Percentiles rank a stretch among this genome's conserved stretches.
phyloP scores from a whole-genome alignment of 2,113 vertebrate species.

The Nycticryphes semicollaris region DNA sequence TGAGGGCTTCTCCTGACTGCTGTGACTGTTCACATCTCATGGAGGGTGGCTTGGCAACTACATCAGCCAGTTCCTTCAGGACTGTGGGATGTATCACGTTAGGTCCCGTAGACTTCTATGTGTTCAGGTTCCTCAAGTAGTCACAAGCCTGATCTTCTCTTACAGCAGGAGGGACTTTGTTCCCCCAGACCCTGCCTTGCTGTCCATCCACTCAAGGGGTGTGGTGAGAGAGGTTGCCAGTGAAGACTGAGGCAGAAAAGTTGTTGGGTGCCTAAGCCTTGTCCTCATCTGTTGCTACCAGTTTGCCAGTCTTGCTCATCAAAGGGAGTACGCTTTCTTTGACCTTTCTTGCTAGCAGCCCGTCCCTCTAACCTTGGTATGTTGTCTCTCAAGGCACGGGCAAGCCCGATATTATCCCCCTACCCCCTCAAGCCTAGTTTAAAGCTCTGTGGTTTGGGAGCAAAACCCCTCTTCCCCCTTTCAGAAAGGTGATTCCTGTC shows the following conservation, averaged over 20 bases:
- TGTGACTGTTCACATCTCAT: neutral
- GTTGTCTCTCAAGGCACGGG: neutral
- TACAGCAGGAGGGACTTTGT: neutral
- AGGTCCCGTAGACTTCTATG: neutral
- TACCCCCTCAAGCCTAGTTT: neutral
- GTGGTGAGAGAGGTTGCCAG: neutral
- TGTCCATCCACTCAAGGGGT: neutral
- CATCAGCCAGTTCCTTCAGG: neutral
- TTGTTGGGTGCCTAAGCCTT: neutral
- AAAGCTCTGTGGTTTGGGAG: neutral
- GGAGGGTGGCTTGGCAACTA: neutral
- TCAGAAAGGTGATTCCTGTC: neutral
- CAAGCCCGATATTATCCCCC: neutral
- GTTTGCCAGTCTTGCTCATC: neutral
- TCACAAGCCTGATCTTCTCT: neutral
- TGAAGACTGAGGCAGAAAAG: neutral
- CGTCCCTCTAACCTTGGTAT: neutral
- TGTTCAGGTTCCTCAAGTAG: neutral
- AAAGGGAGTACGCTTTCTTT: neutral
- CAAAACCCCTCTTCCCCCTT: neutral
- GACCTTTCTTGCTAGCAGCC: neutral
- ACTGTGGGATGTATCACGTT: neutral
- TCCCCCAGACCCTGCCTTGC: neutral
- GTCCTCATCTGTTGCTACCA: neutral
- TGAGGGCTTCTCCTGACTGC: neutral